Evolutionary conservation across 2,113 vertebrate species (phyloP).

Genomic region (Embiotoca jacksoni): DNA sequence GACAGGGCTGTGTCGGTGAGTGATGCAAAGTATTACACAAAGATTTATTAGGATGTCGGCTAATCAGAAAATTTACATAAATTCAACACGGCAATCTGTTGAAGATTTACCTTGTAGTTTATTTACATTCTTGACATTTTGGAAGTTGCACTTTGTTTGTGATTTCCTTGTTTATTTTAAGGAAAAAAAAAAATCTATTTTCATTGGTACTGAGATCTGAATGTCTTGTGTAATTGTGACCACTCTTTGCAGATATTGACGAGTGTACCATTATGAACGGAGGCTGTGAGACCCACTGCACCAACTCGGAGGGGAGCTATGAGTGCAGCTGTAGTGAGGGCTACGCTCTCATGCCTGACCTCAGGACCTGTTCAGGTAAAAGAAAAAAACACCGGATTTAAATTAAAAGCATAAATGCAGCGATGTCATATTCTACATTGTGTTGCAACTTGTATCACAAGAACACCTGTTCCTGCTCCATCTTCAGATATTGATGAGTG

Average conservation of each 20-base stretch:
- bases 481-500: slow-evolving; percentile 83
- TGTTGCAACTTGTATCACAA: neutral
- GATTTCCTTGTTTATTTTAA: too few species aligned
- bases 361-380: slow-evolving; percentile 90
- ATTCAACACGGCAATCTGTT: too few species aligned
- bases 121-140: neutral
- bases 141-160: too few species aligned
- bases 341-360: slow-evolving; percentile 91
- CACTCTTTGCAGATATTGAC: slow-evolving; percentile 81
- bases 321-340: slow-evolving; percentile 92
- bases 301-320: slow-evolving; percentile 94
- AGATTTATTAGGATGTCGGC: neutral
- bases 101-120: too few species aligned
- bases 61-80: neutral
- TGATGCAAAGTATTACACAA: neutral
- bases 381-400: neutral
- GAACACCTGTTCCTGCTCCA: neutral
- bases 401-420: neutral
- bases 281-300: slow-evolving; percentile 91
- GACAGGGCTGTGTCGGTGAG: slow-evolving; percentile 93
- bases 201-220: neutral
- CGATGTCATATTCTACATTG: neutral
- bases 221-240: neutral
- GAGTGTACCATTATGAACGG: slow-evolving; percentile 89
- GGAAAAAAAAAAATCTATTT: neutral